Percentiles rank a stretch among this genome's conserved stretches.
Conservation (phyloP, 2,113 vertebrate genomes). For the Empidonax traillii region DNA sequence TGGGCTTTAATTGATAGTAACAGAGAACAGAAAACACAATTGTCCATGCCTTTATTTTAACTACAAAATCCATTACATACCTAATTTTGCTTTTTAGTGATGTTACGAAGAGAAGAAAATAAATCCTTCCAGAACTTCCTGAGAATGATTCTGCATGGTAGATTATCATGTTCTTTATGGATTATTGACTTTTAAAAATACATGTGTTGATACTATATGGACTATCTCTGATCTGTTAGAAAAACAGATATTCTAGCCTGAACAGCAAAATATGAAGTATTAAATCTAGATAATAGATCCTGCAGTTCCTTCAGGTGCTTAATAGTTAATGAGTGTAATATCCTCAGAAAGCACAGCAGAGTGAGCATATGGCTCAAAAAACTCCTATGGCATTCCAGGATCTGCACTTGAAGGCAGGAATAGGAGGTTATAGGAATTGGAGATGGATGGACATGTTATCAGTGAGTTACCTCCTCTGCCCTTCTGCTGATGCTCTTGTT, state of each 20-base stretch:
- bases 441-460: background rate
- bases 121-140: background rate
- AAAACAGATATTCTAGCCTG: constrained; percentile 5
- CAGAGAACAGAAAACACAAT: background rate
- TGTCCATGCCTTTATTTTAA: constrained; percentile 4
- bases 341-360: constrained; percentile 9
- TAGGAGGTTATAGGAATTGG: background rate
- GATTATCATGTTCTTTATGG: constrained; percentile 3
- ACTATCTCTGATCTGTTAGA: constrained; percentile 26
- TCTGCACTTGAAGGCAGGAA: background rate
- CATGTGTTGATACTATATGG: constrained; percentile 24
- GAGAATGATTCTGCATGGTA: background rate
- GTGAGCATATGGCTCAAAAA: background rate
- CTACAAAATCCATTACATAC: background rate
- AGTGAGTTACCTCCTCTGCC: background rate
- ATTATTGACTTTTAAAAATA: constrained; percentile 60
- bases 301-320: constrained; percentile 51
- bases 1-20: constrained; percentile 10
- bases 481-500: background rate
- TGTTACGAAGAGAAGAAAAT: background rate
- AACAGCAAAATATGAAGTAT: constrained; percentile 45
- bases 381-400: background rate
- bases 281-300: constrained; percentile 44
- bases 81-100: constrained; percentile 13
- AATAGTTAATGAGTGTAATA: constrained; percentile 58